Conservation (phyloP, 2,888 invertebrate species). For the Helicoverpa assulta region DNA sequence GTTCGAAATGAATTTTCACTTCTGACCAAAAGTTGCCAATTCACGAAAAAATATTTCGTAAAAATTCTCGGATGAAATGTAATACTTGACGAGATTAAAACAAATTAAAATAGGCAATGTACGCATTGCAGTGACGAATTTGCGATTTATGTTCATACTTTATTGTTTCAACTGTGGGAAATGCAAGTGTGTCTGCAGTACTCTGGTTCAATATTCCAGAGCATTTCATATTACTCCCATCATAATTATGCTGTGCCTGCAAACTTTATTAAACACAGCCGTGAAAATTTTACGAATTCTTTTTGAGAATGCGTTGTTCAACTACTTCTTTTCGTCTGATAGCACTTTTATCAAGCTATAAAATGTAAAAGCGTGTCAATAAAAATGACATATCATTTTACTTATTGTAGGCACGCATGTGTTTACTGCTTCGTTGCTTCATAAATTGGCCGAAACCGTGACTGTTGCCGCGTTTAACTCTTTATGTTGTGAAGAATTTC, state of each 20-base stretch:
- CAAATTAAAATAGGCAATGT: background rate
- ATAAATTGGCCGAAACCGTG: no score
- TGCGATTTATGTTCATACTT: background rate
- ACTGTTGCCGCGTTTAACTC: no score
- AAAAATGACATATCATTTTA: no score
- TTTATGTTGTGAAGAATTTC: background rate
- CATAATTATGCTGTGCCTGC: background rate
- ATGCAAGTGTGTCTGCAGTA: background rate
- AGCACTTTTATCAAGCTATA: no score
- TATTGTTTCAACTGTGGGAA: constrained; percentile 3
- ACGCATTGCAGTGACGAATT: background rate
- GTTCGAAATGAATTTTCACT: background rate
- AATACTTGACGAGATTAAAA: background rate
- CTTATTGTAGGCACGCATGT: no score
- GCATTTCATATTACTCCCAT: constrained; percentile 1
- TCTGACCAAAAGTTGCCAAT: constrained; percentile 1
- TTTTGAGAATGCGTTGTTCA: background rate
- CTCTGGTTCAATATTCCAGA: background rate
- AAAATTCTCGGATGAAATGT: constrained; percentile 4
- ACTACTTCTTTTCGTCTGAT: background rate
- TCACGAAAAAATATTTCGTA: no score
- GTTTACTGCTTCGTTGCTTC: no score
- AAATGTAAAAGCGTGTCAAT: no score
- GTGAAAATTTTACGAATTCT: background rate
- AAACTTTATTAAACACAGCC: background rate